Percentiles rank a stretch among this genome's conserved stretches.
Conservation (phyloP, 2,113 vertebrate genomes). For the Colinus virginianus region DNA sequence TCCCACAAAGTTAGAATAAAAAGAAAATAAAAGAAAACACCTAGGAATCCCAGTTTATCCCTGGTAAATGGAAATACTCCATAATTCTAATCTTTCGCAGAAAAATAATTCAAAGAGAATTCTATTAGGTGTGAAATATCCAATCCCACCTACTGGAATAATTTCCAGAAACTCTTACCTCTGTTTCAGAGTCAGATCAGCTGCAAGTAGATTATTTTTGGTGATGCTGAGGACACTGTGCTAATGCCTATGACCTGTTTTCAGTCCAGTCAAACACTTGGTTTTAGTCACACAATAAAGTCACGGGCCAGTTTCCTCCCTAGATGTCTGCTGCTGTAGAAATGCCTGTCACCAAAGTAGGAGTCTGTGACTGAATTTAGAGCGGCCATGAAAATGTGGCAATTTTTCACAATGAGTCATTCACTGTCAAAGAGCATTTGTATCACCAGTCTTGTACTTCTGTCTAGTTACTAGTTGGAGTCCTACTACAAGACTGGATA, state of each 20-base stretch:
- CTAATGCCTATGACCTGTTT: not conserved
- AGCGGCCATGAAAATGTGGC: not conserved
- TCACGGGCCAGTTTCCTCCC: not conserved
- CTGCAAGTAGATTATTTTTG: not conserved
- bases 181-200: not conserved
- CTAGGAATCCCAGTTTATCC: not conserved
- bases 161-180: not conserved
- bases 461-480: not conserved
- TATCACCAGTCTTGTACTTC: not conserved
- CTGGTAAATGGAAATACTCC: not conserved
- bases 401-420: not conserved
- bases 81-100: not conserved
- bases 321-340: not conserved
- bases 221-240: too few relatives aligned
- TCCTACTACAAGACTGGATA: not conserved
- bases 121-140: not conserved
- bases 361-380: not conserved
- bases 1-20: not conserved
- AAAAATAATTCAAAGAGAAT: not conserved
- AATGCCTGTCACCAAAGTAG: not conserved
- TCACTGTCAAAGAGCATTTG: not conserved
- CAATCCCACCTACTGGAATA: not conserved
- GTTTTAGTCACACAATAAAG: not conserved
- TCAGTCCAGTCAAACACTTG: not conserved
- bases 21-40: not conserved